Percentiles rank a stretch among this genome's conserved stretches.
These are phyloP conservation scores for Listronotus bonariensis DNA, from an alignment of 1,140 invertebrate species.

Conservation along the genomic window DNA sequence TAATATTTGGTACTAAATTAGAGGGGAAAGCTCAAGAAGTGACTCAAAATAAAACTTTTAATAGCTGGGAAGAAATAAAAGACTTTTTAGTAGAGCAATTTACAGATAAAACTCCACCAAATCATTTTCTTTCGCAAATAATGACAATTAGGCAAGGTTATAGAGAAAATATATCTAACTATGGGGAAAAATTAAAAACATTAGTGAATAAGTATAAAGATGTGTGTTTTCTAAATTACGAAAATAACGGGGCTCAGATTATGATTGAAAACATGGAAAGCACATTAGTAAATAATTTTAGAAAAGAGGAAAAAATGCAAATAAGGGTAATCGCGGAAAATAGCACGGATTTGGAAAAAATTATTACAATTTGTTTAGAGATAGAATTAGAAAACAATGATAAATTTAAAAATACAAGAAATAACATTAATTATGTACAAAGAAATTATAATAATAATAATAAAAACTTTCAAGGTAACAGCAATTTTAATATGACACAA, in stretches of 20 bases:
- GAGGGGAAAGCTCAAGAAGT: slow-evolving; percentile 3
- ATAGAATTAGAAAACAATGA: slow-evolving; percentile 11
- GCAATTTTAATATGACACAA: too few relatives aligned
- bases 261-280: slow-evolving; percentile 9
- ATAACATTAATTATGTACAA: neutral
- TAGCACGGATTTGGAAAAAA: slow-evolving; percentile 3
- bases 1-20: slow-evolving; percentile 6
- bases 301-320: slow-evolving; percentile 18
- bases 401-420: neutral
- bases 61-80: slow-evolving; percentile 17
- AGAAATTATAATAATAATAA: neutral
- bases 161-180: slow-evolving; percentile 5
- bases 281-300: slow-evolving; percentile 15
- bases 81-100: slow-evolving; percentile 15
- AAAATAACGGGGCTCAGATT: neutral
- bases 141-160: slow-evolving; percentile 7
- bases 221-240: slow-evolving; percentile 8
- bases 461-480: too few relatives aligned
- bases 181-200: slow-evolving; percentile 3
- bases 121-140: slow-evolving; percentile 8
- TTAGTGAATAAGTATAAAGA: slow-evolving; percentile 9
- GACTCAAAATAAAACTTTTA: slow-evolving; percentile 11
- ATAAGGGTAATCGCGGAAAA: slow-evolving; percentile 8
- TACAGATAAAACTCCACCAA: slow-evolving; percentile 6
- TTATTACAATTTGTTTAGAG: neutral